Percentiles rank a stretch among this genome's conserved stretches.
Conservation (phyloP, 1,140 invertebrate species). For the Battus philenor region DNA sequence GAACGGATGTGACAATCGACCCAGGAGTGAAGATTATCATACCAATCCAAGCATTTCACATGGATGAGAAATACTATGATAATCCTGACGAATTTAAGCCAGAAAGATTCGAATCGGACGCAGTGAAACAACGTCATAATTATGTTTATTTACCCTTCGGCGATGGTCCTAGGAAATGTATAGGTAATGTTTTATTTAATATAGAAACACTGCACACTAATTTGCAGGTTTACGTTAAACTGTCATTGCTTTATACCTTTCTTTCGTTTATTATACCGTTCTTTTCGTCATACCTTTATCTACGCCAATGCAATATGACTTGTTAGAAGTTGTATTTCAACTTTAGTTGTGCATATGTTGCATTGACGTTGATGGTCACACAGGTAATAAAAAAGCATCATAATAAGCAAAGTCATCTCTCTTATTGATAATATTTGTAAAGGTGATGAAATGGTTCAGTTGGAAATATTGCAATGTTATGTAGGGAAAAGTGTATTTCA, state of each 20-base stretch:
- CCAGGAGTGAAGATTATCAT: slow-evolving; percentile 10
- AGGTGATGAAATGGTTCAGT: no score
- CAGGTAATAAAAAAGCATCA: no score
- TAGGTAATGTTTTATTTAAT: slow-evolving; percentile 36
- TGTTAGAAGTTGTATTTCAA: no score
- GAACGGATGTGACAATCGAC: slow-evolving; percentile 2
- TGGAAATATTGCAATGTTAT: no score
- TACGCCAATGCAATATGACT: no score
- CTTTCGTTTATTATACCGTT: not conserved
- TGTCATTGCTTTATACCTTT: not conserved
- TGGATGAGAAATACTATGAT: slow-evolving; percentile 17
- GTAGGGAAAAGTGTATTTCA: no score
- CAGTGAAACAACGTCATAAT: slow-evolving; percentile 35
- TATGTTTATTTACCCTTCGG: slow-evolving; percentile 49
- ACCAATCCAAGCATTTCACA: slow-evolving; percentile 9
- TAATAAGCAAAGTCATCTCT: no score
- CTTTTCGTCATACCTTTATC: slow-evolving; percentile 42
- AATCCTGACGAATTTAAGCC: slow-evolving; percentile 45
- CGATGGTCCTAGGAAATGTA: slow-evolving; percentile 45
- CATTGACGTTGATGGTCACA: no score
- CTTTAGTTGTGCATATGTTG: no score
- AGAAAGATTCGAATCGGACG: slow-evolving; percentile 31
- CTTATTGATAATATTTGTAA: no score
- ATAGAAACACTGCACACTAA: not conserved
- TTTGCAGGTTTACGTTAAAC: not conserved